Conservation (phyloP, 2,113 vertebrate genomes). For the Elephantulus edwardii region DNA sequence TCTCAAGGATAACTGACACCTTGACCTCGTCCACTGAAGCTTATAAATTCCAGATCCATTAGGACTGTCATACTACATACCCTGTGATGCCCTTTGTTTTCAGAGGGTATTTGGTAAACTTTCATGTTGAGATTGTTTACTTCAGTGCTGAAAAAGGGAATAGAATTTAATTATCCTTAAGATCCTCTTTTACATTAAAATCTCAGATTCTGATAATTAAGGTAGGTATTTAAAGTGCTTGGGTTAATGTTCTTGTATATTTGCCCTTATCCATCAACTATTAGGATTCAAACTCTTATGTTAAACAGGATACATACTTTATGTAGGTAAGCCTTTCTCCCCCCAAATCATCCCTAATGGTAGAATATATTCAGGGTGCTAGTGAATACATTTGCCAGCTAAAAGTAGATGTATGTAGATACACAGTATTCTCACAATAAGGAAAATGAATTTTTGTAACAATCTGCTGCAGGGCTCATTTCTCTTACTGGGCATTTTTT, state of each 20-base stretch:
- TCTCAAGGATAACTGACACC: neutral
- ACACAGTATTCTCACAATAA: neutral
- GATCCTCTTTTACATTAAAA: neutral
- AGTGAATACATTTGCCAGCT: slow-evolving; percentile 4
- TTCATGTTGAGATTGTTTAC: neutral
- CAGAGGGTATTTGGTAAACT: neutral
- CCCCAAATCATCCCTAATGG: neutral
- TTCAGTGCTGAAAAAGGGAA: neutral
- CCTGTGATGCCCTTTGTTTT: neutral
- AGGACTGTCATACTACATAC: neutral
- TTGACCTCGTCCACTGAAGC: neutral
- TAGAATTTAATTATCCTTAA: neutral
- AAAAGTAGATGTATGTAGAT: neutral
- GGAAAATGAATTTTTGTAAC: neutral
- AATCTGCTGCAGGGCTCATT: neutral
- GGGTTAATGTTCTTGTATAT: neutral
- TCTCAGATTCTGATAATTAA: slow-evolving; percentile 21
- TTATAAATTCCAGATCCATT: accelerated
- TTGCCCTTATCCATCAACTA: neutral
- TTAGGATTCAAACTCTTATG: neutral
- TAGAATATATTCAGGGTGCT: slow-evolving; percentile 26
- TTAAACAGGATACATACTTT: neutral
- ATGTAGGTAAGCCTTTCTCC: neutral
- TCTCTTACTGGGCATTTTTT: neutral
- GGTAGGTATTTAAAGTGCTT: neutral